These are phyloP conservation scores for Ciconia nigra DNA, from an alignment of 2,797 vertebrate genomes.

Conservation along the genomic window DNA sequence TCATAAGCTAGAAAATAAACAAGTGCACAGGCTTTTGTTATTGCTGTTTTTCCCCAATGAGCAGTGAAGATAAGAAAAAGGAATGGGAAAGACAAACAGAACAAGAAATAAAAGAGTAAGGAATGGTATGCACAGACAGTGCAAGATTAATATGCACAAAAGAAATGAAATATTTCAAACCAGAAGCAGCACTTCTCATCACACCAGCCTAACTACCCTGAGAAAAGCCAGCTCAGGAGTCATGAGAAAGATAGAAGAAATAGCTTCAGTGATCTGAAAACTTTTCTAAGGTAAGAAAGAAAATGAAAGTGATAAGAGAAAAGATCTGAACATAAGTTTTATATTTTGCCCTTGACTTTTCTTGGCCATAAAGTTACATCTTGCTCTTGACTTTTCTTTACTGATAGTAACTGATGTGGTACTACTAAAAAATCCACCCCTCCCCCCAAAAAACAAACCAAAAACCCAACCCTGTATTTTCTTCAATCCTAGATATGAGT, in stretches of 20 bases:
- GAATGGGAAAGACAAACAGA: not conserved
- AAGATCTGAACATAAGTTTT: not conserved
- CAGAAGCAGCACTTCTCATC: not conserved
- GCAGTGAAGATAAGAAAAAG: not conserved
- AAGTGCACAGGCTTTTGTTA: not conserved
- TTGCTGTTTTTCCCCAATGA: not conserved
- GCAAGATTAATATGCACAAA: not conserved
- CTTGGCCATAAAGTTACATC: not conserved
- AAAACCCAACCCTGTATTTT: not conserved
- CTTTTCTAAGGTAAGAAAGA: not conserved
- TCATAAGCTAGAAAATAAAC: not conserved
- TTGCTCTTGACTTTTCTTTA: not conserved
- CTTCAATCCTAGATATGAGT: not conserved
- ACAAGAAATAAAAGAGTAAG: not conserved
- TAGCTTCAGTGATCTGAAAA: not conserved
- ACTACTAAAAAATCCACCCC: not conserved
- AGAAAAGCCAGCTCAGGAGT: not conserved
- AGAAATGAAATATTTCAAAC: not conserved
- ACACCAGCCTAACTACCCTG: not conserved
- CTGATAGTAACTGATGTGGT: not conserved
- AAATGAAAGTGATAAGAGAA: not conserved
- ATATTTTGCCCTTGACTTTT: not conserved
- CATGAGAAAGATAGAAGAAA: not conserved
- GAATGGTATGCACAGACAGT: not conserved
- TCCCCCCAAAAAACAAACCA: not conserved